Conservation (phyloP, 1,140 invertebrate species). For the Papilio helenus region DNA sequence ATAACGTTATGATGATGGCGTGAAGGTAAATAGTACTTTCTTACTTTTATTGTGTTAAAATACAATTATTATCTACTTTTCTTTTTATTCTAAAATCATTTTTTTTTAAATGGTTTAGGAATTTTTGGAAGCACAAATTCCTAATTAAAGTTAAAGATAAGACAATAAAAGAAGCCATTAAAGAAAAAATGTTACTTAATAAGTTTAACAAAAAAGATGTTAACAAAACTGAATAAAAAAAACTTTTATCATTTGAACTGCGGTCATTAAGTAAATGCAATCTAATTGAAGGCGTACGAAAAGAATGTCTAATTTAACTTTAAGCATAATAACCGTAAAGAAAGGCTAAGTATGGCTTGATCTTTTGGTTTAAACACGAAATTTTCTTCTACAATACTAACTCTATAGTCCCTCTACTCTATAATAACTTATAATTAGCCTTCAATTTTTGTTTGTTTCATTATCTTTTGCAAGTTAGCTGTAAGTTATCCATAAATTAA, state of each 20-base stretch:
- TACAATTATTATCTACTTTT: too few relatives aligned
- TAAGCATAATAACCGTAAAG: constrained; percentile 2
- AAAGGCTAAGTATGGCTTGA: background rate
- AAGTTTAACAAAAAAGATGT: constrained; percentile 2
- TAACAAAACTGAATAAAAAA: constrained; percentile 5
- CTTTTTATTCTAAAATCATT: too few relatives aligned
- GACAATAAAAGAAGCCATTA: background rate
- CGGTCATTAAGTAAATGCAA: constrained; percentile 24
- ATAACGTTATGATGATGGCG: background rate
- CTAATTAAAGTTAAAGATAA: background rate
- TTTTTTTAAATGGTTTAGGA: background rate
- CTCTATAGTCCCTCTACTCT: too few relatives aligned
- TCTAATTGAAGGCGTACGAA: constrained; percentile 9
- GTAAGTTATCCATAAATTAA: too few relatives aligned
- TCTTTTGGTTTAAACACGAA: background rate
- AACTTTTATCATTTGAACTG: constrained; percentile 21
- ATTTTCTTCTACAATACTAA: background rate
- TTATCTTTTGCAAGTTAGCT: too few relatives aligned
- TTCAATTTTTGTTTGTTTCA: too few relatives aligned
- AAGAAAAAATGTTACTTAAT: background rate
- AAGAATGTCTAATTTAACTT: constrained; percentile 27
- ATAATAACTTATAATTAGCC: too few relatives aligned
- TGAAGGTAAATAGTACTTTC: too few relatives aligned
- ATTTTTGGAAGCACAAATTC: background rate
- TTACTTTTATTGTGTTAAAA: too few relatives aligned